Evolutionary conservation across 2,113 vertebrate genomes (phyloP).

Genomic region (Erinaceus europaeus): DNA sequence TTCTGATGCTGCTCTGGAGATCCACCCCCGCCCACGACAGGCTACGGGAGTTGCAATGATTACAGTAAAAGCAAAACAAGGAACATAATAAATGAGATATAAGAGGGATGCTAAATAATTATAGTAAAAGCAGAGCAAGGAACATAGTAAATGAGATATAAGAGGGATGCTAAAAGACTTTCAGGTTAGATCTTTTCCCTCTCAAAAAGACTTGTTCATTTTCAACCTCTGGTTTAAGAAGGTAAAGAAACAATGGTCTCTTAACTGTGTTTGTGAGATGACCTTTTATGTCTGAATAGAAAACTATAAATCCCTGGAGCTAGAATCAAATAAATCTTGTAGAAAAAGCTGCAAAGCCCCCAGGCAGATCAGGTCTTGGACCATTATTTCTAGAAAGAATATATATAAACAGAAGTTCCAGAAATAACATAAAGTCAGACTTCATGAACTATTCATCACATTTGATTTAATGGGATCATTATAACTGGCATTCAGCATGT

Average conservation of each 20-base stretch:
- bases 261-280: constrained; percentile 40
- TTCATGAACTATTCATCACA: constrained; percentile 82
- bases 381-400: constrained; percentile 65
- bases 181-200: neutral
- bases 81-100: too few species aligned
- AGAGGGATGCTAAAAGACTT: neutral
- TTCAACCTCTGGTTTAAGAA: constrained; percentile 37
- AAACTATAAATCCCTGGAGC: constrained; percentile 38
- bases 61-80: neutral
- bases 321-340: constrained; percentile 49
- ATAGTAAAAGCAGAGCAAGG: neutral
- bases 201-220: constrained; percentile 25
- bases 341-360: constrained; percentile 33
- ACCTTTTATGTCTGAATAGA: constrained; percentile 59
- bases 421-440: constrained; percentile 83
- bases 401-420: constrained; percentile 76
- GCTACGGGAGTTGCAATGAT: neutral
- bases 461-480: constrained; percentile 79
- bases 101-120: neutral
- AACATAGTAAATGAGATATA: constrained; percentile 32
- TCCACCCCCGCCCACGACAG: neutral
- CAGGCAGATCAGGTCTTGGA: constrained; percentile 58
- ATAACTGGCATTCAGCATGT: constrained; percentile 80
- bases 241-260: constrained; percentile 39
- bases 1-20: neutral